A percentile compares a stretch with the other conserved stretches of the same genome.
phyloP scores from a whole-genome alignment of 2,113 vertebrate genomes.

The Anguilla rostrata region DNA sequence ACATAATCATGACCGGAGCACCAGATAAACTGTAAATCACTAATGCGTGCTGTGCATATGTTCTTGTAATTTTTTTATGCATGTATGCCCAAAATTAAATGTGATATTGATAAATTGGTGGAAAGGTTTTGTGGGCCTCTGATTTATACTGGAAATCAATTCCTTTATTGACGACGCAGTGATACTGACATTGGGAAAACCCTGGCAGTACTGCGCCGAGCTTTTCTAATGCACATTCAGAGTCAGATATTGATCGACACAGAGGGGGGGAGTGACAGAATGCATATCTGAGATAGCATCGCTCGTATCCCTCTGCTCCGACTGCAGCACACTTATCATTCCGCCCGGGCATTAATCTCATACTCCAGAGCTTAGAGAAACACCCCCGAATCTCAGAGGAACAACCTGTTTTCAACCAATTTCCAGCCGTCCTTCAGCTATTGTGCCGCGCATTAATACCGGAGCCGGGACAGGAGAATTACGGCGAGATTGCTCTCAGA shows the following conservation, averaged over 20 bases:
- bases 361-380: not conserved
- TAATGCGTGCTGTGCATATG: no score
- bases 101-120: no score
- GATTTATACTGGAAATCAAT: not conserved
- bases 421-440: slow-evolving; percentile 13
- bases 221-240: not conserved
- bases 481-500: not conserved
- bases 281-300: not conserved
- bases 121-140: not conserved
- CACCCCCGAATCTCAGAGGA: not conserved
- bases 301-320: not conserved
- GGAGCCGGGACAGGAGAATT: not conserved
- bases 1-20: no score
- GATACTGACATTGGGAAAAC: not conserved
- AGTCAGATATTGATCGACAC: not conserved
- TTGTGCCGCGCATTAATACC: slow-evolving; percentile 6
- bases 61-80: no score
- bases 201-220: not conserved
- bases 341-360: not conserved
- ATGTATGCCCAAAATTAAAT: no score
- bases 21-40: no score
- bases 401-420: slow-evolving; percentile 24
- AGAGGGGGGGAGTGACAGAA: not conserved
- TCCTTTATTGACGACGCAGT: not conserved
- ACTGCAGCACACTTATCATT: not conserved